Base-by-base conservation (phyloP, 2,888 invertebrate genomes). In the Buathra laborator region DNA sequence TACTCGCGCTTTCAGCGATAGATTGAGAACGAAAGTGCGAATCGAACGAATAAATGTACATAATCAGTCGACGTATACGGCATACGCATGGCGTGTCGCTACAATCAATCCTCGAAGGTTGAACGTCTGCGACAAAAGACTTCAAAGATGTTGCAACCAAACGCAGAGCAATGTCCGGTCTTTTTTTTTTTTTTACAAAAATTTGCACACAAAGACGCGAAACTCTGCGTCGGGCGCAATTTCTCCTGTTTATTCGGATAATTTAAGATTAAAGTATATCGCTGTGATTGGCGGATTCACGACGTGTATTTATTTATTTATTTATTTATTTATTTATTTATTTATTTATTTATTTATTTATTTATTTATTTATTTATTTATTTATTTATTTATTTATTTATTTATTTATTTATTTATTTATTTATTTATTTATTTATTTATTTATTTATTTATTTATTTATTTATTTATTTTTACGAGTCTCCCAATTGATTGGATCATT, bases 21-120 rank as follows among this genome's bases (percentile, higher is more conserved):
- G 53, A 56, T 14, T 14, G 19, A 56, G 12, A 29, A 48, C 68
- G 68, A 29, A 10, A n/a, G 68, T 46, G 68, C 68, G 7, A 48
- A 68, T 24, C 56, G 56, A 24, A 2, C 56, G n/a, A 56, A 56
- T 43, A 9, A 71, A 62, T 62, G 32, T 32, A 19, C 62, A 32
- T 32, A n/a, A 32, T 32, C 14, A 32, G 32, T 12, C 29, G 29
- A 14, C 29, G 24, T 12, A 62, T 14, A 62, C 37, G 0, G 37
- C 37, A 37, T 6, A 37, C 37, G 37, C 37, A 9, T 9, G 9
- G 37, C n/a, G 14, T 48, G 12, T 29, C 59, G 53, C 3, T 29
- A 29, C 59, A 14, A 59, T 59, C 19, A 12, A 59, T 59, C 29
- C 24, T 5, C 24, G 59, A 59, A 59, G 59, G 24, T 59, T 10